Conservation (phyloP, 2,797 vertebrate genomes). For the Cottoperca gobio region DNA sequence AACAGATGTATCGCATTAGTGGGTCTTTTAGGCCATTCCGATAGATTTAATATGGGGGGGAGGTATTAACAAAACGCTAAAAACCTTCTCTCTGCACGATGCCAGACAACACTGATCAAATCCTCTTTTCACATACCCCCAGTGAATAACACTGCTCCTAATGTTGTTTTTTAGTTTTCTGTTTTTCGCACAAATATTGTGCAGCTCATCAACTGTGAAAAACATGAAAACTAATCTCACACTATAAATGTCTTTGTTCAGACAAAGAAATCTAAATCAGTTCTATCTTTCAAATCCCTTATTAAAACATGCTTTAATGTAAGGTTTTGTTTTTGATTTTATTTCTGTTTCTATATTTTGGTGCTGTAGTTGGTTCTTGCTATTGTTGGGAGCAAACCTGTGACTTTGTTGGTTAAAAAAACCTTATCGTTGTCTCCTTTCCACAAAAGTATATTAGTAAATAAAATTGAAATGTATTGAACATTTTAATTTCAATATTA, state of each 20-base stretch:
- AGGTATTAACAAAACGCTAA: conserved; percentile 69
- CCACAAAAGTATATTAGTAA: background rate
- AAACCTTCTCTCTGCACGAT: conserved; percentile 48
- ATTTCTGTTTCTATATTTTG: background rate
- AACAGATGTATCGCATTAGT: conserved; percentile 80
- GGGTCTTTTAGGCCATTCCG: conserved; percentile 52
- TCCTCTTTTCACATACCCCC: conserved; percentile 70
- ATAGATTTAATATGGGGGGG: conserved; percentile 67
- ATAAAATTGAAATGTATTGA: background rate
- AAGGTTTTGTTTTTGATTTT: background rate
- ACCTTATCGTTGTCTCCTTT: background rate
- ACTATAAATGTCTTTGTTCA: background rate
- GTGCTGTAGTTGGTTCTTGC: background rate
- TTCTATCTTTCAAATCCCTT: background rate
- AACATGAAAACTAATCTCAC: conserved; percentile 26
- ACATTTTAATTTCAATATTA: background rate
- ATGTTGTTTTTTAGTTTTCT: conserved; percentile 19
- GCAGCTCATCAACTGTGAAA: conserved; percentile 9
- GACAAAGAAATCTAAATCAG: background rate
- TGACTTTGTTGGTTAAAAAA: background rate
- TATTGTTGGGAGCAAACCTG: background rate
- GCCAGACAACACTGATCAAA: conserved; percentile 67
- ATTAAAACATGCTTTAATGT: background rate
- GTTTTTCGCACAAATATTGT: conserved; percentile 31
- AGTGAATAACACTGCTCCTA: conserved; percentile 51